Evolutionary conservation across 2,113 vertebrate genomes (phyloP), one percentile per base, ranked within the genome.

Genomic region (Neotragus moschatus): DNA sequence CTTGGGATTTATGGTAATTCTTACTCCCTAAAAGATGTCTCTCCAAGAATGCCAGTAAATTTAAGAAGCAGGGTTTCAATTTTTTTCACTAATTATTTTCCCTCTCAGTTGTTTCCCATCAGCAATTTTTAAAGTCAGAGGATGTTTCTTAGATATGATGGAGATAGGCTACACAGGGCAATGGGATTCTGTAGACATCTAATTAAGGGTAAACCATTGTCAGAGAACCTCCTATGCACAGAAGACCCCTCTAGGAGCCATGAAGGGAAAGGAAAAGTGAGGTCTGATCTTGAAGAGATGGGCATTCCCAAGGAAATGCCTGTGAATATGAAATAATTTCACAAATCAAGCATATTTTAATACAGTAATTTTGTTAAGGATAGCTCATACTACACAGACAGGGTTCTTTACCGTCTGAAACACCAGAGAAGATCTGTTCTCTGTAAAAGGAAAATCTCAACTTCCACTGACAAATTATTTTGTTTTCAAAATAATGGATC

Each of bases 1-100:
- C 81, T 80, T 93, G 60, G 43, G 30, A 95, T 97, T 98, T 98
- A 73, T 89, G 49, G 25, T 87, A 96, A 97, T 97, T 96, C 87
- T 33, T 58, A 55, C 4, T 77, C 70, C 94, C 26, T 90, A 26
- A 90, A 93, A 95, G 70, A n/a, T 33, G n/a, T 87, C n/a, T 97
- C 84, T 30, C 28, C 91, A 81, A 94, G 95, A 96, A 95, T 1
- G n/a, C 58, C 81, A 30, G 36, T 97, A 94, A 94, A 97, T 91
- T 28, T 97, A 93, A 43, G 73, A 16, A 73, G 77, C 96, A 60
- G 49, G 45, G 43, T 84, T 93, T 97, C 92, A 2, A 21, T 8
- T 95, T 92, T 96, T 58, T 43, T 96, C 87, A 56, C 94, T 98
- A 91, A 97, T 96, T 97, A 61, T 96, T 82, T 87, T 85, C 33